A percentile compares a stretch with the other conserved stretches of the same genome.
Conservation (phyloP, 2,888 invertebrate species). For the Corythucha ciliata region DNA sequence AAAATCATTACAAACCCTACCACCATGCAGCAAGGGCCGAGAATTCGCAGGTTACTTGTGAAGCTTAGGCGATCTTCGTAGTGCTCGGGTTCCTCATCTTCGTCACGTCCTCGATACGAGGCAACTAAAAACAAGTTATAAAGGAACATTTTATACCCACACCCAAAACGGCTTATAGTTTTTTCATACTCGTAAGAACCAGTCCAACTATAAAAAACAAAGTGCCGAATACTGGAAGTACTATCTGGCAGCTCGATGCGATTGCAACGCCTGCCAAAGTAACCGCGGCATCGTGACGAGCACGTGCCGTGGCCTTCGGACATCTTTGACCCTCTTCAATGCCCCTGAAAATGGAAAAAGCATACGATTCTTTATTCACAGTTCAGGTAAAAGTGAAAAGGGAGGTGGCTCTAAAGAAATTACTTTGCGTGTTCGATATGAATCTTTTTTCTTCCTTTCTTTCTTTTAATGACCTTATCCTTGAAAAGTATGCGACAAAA, state of each 20-base stretch:
- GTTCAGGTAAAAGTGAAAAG: neutral
- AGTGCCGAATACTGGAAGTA: conserved; percentile 65
- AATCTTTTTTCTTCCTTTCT: too few relatives aligned
- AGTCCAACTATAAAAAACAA: conserved; percentile 65
- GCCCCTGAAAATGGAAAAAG: conserved; percentile 20
- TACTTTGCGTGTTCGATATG: neutral
- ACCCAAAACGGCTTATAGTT: neutral
- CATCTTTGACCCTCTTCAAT: conserved; percentile 28
- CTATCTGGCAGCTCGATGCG: conserved; percentile 67
- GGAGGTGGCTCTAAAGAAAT: neutral
- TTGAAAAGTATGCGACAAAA: too few relatives aligned
- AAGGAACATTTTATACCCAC: neutral
- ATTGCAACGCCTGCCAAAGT: conserved; percentile 68
- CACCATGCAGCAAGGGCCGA: conserved; percentile 64
- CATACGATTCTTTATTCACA: conserved; percentile 7
- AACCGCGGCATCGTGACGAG: conserved; percentile 63
- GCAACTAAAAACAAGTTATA: conserved; percentile 48
- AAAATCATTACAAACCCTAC: conserved; percentile 63
- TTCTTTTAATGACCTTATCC: too few relatives aligned
- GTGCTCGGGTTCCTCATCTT: conserved; percentile 61
- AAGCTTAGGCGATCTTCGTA: conserved; percentile 62
- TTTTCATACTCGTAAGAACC: conserved; percentile 57
- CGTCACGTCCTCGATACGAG: conserved; percentile 62
- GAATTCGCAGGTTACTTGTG: conserved; percentile 61
- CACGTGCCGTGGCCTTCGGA: conserved; percentile 43